Evolutionary conservation across 2,888 invertebrate genomes (phyloP).

Genomic region (Agrochola litura): DNA sequence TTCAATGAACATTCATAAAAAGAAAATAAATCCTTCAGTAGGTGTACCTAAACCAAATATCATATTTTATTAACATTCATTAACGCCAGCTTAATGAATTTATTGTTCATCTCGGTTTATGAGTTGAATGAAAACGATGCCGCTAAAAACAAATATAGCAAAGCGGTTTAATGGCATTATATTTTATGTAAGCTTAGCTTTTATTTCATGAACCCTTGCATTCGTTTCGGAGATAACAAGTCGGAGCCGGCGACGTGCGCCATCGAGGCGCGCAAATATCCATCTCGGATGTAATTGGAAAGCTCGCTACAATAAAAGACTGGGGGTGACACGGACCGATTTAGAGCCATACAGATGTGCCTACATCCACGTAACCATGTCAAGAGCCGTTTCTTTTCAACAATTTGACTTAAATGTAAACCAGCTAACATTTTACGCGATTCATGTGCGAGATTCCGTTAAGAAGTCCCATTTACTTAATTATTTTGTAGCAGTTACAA

Average conservation of each 20-base stretch:
- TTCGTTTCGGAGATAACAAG: conserved; percentile 76
- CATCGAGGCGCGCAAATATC: conserved; percentile 75
- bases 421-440: conserved; percentile 45
- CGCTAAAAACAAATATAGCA: conserved; percentile 59
- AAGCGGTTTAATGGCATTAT: conserved; percentile 56
- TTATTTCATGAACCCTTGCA: conserved; percentile 76
- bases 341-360: conserved; percentile 73
- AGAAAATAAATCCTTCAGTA: conserved; percentile 9
- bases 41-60: conserved; percentile 32
- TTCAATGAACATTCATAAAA: conserved; percentile 35
- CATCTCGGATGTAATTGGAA: conserved; percentile 84
- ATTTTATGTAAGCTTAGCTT: conserved; percentile 67
- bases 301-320: conserved; percentile 82
- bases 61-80: conserved; percentile 48
- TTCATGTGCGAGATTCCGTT: conserved; percentile 40
- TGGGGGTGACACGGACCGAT: conserved; percentile 77
- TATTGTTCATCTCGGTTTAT: conserved; percentile 61
- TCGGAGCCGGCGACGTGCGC: conserved; percentile 60
- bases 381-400: conserved; percentile 66
- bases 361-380: conserved; percentile 66
- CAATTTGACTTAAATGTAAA: conserved; percentile 69
- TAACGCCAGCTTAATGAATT: conserved; percentile 62
- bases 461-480: conserved; percentile 42
- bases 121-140: conserved; percentile 49
- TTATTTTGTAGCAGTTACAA: conserved; percentile 32